A percentile compares a stretch with the other conserved stretches of the same genome.
Evolutionary conservation across 53 echinoderm and acorn worm genomes (phyloP).

Genomic region (Antedon mediterranea): DNA sequence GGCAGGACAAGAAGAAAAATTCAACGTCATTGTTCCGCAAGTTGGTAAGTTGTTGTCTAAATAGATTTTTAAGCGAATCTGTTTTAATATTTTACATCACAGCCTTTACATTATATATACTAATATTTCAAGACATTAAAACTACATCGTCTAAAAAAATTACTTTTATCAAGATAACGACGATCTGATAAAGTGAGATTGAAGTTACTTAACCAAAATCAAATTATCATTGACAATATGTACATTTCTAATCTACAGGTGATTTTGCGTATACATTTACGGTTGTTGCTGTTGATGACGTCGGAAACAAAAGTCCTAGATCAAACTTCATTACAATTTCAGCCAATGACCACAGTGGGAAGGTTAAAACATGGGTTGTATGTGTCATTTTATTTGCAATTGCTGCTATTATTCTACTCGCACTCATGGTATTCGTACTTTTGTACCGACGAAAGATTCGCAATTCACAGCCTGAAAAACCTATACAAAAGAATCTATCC

Average conservation of each 20-base stretch:
- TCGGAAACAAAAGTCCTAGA: conserved; percentile 39
- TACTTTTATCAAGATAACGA: too few relatives aligned
- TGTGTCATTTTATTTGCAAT: neutral
- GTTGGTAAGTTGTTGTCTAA: conserved; percentile 6
- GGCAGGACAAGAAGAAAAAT: conserved; percentile 12
- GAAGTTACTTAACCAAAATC: too few relatives aligned
- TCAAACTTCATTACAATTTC: conserved; percentile 61
- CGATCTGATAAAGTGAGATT: too few relatives aligned
- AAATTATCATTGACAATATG: too few relatives aligned
- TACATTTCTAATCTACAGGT: conserved; percentile 13
- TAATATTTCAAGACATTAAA: too few relatives aligned
- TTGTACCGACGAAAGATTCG: neutral
- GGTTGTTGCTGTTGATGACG: conserved; percentile 69
- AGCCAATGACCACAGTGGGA: neutral
- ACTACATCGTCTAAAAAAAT: too few relatives aligned
- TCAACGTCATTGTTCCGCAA: conserved; percentile 15
- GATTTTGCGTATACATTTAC: conserved; percentile 40
- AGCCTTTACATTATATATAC: too few relatives aligned
- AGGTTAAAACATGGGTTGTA: neutral
- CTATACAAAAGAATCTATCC: neutral
- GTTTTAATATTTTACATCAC: too few relatives aligned
- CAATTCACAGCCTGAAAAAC: neutral
- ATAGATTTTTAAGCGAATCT: too few relatives aligned
- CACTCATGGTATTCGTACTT: neutral
- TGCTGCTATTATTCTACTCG: neutral